A percentile compares a stretch with the other conserved stretches of the same genome.
phyloP scores from a whole-genome alignment of 2,888 invertebrate species.

The Trissoscelio sp. region DNA sequence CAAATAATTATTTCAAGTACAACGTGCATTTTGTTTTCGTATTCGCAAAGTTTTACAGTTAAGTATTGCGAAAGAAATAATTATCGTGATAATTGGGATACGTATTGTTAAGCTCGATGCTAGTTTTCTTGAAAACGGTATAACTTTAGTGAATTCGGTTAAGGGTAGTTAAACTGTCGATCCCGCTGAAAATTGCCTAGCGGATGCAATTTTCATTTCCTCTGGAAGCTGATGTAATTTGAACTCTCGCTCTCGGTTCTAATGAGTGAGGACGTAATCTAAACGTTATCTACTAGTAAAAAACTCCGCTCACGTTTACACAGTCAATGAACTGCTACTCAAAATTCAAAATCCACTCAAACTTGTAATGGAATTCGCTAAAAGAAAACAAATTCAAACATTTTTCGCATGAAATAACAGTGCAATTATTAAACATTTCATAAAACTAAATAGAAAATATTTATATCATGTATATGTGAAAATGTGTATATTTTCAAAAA shows the following conservation, averaged over 20 bases:
- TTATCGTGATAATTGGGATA: constrained; percentile 35
- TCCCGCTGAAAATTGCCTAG: constrained; percentile 65
- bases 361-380: too few relatives aligned
- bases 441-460: too few relatives aligned
- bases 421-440: too few relatives aligned
- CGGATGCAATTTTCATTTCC: constrained; percentile 69
- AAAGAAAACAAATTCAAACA: too few relatives aligned
- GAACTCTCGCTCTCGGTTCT: constrained; percentile 62
- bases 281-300: constrained; percentile 43
- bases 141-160: constrained; percentile 52
- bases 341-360: too few relatives aligned
- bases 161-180: constrained; percentile 64
- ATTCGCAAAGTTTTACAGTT: constrained; percentile 23
- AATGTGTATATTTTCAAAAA: too few relatives aligned
- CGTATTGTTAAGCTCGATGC: constrained; percentile 32
- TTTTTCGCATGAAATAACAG: too few relatives aligned
- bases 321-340: too few relatives aligned
- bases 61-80: constrained; percentile 42
- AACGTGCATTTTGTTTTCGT: neutral
- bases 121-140: constrained; percentile 46
- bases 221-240: constrained; percentile 61
- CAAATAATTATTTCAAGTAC: neutral
- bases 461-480: too few relatives aligned
- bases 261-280: constrained; percentile 52
- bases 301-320: neutral